Conservation (phyloP, 2,888 invertebrate genomes). For the Lordiphosa andalusiaca region DNA sequence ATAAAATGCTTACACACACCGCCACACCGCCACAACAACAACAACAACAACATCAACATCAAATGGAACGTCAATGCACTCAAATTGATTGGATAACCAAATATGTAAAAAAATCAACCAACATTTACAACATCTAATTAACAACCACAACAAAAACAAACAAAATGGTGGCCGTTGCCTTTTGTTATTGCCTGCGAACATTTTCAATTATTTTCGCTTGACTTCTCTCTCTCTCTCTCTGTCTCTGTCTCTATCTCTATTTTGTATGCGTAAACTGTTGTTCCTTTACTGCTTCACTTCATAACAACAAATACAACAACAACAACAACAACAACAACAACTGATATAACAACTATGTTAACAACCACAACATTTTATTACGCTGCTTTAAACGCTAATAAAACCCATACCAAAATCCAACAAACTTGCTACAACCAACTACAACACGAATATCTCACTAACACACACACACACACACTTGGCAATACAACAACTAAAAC, state of each 20-base stretch:
- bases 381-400: too few relatives aligned
- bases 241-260: conserved; percentile 5
- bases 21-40: conserved; percentile 14
- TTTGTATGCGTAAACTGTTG: background rate
- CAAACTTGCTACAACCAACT: background rate
- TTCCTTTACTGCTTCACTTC: conserved; percentile 5
- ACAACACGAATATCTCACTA: background rate
- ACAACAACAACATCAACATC: conserved; percentile 9
- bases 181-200: conserved; percentile 33
- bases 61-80: conserved; percentile 18
- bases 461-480: conserved; percentile 1
- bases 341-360: conserved; percentile 29
- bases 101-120: conserved; percentile 19
- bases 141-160: conserved; percentile 13
- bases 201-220: conserved; percentile 48
- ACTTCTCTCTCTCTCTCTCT: conserved; percentile 34
- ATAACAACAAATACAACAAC: conserved; percentile 16
- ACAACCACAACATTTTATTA: conserved; percentile 19
- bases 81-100: conserved; percentile 4
- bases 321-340: conserved; percentile 30
- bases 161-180: conserved; percentile 1
- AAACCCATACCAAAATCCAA: conserved; percentile 22
- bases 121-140: conserved; percentile 23
- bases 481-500: background rate
- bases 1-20: conserved; percentile 3